Percentiles rank a stretch among this genome's conserved stretches.
phyloP scores from a whole-genome alignment of 1,140 invertebrate species.

The Araneus ventricosus region DNA sequence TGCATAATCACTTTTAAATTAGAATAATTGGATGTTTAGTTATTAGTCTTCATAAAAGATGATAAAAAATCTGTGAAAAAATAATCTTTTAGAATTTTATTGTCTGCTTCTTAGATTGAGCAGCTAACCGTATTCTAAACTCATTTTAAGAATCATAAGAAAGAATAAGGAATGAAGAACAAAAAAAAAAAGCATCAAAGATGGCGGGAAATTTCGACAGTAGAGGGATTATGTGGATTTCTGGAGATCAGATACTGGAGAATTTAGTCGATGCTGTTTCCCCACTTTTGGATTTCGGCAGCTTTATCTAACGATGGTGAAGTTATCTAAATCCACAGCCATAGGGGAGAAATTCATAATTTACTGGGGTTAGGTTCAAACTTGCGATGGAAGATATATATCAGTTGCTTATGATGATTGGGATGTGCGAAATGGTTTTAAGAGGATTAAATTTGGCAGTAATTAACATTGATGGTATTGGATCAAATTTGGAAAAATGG shows the following conservation, averaged over 20 bases:
- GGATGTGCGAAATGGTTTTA: background rate
- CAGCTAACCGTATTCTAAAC: background rate
- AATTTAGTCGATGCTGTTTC: background rate
- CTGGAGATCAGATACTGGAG: background rate
- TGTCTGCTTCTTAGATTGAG: background rate
- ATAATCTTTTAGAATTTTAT: background rate
- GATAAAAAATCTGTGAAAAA: background rate
- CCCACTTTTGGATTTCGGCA: background rate
- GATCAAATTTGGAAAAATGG: background rate
- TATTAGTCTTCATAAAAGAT: background rate
- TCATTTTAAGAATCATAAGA: background rate
- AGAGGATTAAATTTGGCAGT: background rate
- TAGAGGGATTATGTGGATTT: slow-evolving; percentile 52
- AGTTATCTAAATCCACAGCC: slow-evolving; percentile 35
- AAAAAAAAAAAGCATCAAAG: background rate
- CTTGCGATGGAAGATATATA: background rate
- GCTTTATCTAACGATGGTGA: background rate
- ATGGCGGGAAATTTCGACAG: background rate
- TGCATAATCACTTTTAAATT: slow-evolving; percentile 25
- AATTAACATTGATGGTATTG: background rate
- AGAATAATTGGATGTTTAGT: slow-evolving; percentile 20
- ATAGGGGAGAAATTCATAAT: slow-evolving; percentile 15
- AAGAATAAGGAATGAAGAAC: background rate
- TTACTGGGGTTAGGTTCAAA: background rate
- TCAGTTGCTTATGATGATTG: background rate